phyloP scores from a whole-genome alignment of 2,888 invertebrate species.

The Andrena camellia region DNA sequence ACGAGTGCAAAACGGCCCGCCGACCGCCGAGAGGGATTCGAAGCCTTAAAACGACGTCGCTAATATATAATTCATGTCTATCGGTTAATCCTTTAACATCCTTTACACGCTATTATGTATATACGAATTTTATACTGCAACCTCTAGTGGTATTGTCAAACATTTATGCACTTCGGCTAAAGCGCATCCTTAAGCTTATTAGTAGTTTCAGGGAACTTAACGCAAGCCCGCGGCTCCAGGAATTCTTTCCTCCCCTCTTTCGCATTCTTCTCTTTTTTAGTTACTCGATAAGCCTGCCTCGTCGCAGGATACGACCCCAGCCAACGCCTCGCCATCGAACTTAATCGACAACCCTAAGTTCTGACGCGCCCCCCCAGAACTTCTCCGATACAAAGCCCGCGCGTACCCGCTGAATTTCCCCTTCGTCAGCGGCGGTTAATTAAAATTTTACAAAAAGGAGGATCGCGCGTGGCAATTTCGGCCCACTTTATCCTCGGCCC shows the following conservation, averaged over 20 bases:
- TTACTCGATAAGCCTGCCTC: conserved; percentile 12
- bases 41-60: conserved; percentile 57
- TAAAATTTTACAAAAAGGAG: conserved; percentile 21
- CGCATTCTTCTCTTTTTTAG: background rate
- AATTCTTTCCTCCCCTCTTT: conserved; percentile 21
- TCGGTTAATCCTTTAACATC: conserved; percentile 64
- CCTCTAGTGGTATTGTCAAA: conserved; percentile 82
- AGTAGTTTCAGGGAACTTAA: conserved; percentile 65
- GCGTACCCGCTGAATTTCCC: background rate
- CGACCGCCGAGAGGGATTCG: conserved; percentile 48
- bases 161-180: conserved; percentile 79
- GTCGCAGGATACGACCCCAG: conserved; percentile 11
- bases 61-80: conserved; percentile 52
- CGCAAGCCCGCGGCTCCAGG: conserved; percentile 56
- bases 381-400: conserved; percentile 25
- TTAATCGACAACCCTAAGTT: conserved; percentile 39
- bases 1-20: conserved; percentile 52
- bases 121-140: conserved; percentile 75
- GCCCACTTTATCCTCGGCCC: background rate
- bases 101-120: conserved; percentile 69
- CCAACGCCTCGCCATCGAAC: conserved; percentile 8
- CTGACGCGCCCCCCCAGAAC: background rate
- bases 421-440: conserved; percentile 37
- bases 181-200: conserved; percentile 78
- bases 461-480: background rate